Evolutionary conservation across 1,140 invertebrate genomes (phyloP).

Genomic region (Coelopa frigida): DNA sequence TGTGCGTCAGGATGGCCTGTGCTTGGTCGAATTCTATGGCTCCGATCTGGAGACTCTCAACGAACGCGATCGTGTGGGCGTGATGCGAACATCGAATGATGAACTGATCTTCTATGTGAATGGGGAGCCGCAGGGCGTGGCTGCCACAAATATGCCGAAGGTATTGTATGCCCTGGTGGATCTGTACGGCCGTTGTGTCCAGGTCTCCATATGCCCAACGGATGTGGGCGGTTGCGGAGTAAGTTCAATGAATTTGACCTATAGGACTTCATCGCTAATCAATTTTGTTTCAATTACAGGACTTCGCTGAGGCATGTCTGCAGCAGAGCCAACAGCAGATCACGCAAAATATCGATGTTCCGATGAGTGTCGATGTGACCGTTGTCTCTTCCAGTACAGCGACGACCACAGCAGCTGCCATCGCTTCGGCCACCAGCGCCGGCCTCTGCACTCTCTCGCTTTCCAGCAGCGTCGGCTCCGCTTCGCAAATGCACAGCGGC

Average conservation of each 20-base stretch:
- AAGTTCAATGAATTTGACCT: slow-evolving; percentile 1
- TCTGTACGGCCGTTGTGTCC: slow-evolving; percentile 88
- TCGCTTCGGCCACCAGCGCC: no score
- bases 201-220: slow-evolving; percentile 60
- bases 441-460: no score
- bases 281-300: neutral
- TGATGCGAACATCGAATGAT: slow-evolving; percentile 71
- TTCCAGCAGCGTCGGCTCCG: neutral
- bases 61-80: slow-evolving; percentile 78
- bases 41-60: slow-evolving; percentile 72
- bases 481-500: slow-evolving; percentile 1
- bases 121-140: slow-evolving; percentile 79
- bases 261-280: neutral
- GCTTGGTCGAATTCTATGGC: slow-evolving; percentile 75
- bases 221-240: slow-evolving; percentile 19
- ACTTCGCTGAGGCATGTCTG: slow-evolving; percentile 23
- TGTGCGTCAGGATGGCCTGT: slow-evolving; percentile 74
- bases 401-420: neutral
- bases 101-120: slow-evolving; percentile 87
- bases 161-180: slow-evolving; percentile 80
- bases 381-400: slow-evolving; percentile 1
- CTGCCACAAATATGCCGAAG: slow-evolving; percentile 67
- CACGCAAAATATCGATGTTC: slow-evolving; percentile 40
- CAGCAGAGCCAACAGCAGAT: slow-evolving; percentile 35
- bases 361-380: slow-evolving; percentile 34